Conservation (phyloP, 2,888 invertebrate genomes). For the Mayetiola destructor region DNA sequence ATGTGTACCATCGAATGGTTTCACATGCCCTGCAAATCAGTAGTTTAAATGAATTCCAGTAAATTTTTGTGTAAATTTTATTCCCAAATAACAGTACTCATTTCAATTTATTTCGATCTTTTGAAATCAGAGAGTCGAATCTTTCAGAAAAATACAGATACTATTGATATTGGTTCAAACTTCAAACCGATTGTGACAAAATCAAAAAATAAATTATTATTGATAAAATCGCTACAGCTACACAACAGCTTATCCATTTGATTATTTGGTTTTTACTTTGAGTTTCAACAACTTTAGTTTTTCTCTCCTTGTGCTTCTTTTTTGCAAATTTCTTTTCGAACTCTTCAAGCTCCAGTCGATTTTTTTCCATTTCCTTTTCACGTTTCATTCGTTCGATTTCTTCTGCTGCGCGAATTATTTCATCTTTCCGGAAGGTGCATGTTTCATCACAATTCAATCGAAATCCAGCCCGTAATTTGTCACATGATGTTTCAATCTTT, state of each 20-base stretch:
- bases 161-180: too few relatives aligned
- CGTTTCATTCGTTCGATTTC: conserved; percentile 41
- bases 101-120: too few relatives aligned
- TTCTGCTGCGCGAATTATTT: conserved; percentile 26
- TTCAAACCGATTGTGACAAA: too few relatives aligned
- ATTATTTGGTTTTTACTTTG: not conserved
- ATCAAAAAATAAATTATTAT: not conserved
- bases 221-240: not conserved
- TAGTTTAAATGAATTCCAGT: too few relatives aligned
- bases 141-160: too few relatives aligned
- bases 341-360: conserved; percentile 56
- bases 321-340: conserved; percentile 63
- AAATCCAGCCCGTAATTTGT: conserved; percentile 36
- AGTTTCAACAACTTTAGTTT: conserved; percentile 33
- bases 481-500: conserved; percentile 58
- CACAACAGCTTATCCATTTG: not conserved
- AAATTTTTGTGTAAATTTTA: too few relatives aligned
- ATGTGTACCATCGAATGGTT: too few relatives aligned
- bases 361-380: conserved; percentile 48
- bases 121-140: too few relatives aligned
- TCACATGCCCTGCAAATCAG: too few relatives aligned
- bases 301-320: conserved; percentile 42
- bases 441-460: conserved; percentile 46
- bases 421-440: conserved; percentile 44
- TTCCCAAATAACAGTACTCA: too few relatives aligned